Conservation (phyloP, 1,140 invertebrate genomes). For the Episyrphus balteatus region DNA sequence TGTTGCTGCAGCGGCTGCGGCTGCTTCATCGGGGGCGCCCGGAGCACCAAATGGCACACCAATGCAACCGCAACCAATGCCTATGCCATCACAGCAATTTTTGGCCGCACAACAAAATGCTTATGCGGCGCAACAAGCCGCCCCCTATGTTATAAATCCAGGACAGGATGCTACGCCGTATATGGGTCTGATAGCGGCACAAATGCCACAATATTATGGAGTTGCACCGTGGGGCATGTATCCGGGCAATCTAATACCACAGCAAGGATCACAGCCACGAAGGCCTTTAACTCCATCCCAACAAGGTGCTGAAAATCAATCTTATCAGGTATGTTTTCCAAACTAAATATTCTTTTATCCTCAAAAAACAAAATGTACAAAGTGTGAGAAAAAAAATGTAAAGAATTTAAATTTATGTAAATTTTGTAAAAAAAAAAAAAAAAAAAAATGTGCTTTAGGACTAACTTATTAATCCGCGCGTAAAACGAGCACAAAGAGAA, state of each 20-base stretch:
- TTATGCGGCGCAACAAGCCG: conserved; percentile 49
- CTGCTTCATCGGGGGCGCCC: conserved; percentile 51
- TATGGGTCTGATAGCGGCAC: conserved; percentile 48
- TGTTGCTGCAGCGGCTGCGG: conserved; percentile 50
- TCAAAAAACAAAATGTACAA: conserved; percentile 3
- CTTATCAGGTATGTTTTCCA: conserved; percentile 29
- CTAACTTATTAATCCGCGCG: too few species aligned
- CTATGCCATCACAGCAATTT: conserved; percentile 49
- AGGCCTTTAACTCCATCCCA: conserved; percentile 63
- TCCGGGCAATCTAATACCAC: conserved; percentile 62
- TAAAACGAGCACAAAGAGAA: too few species aligned
- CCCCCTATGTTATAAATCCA: conserved; percentile 82
- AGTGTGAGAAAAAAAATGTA: not conserved
- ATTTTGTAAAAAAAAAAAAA: conserved; percentile 6
- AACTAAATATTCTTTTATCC: too few species aligned
- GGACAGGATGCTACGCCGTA: conserved; percentile 47
- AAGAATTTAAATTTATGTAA: not conserved
- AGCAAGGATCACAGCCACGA: conserved; percentile 55
- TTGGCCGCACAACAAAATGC: conserved; percentile 37
- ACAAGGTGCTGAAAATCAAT: conserved; percentile 49
- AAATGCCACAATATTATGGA: conserved; percentile 70
- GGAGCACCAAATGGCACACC: conserved; percentile 46
- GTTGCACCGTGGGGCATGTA: conserved; percentile 72
- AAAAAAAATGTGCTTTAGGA: not conserved
- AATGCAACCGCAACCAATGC: conserved; percentile 54